Conservation (phyloP, 2,113 vertebrate genomes). For the Nycticryphes semicollaris region DNA sequence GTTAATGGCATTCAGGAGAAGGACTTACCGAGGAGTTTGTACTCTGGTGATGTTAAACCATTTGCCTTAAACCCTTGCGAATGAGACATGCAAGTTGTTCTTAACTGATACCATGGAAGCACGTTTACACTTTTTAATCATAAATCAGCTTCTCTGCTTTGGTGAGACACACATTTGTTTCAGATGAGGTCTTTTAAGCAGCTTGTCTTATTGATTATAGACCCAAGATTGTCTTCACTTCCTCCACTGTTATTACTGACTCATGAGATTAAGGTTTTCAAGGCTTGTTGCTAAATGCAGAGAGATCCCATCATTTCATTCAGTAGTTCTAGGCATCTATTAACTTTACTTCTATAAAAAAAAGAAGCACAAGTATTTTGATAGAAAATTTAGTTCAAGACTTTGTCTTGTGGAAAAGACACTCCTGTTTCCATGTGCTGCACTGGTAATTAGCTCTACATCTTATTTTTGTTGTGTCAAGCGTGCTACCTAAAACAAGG, state of each 20-base stretch:
- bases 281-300: constrained; percentile 13
- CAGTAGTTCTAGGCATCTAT: background rate
- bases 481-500: background rate
- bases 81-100: background rate
- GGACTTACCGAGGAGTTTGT: background rate
- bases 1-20: background rate
- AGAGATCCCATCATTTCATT: background rate
- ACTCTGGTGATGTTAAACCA: background rate
- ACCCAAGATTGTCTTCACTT: background rate
- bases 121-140: constrained; percentile 33
- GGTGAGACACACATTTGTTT: background rate
- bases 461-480: constrained; percentile 15
- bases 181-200: background rate
- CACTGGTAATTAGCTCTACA: background rate
- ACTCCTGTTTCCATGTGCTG: background rate
- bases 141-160: background rate
- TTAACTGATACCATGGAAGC: background rate
- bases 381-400: background rate
- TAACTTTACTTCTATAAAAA: constrained; percentile 3
- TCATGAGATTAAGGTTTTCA: constrained; percentile 50
- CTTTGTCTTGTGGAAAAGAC: background rate
- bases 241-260: constrained; percentile 46
- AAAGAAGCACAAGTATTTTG: background rate
- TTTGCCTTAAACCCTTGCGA: background rate
- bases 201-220: constrained; percentile 27